Percentiles rank a stretch among this genome's conserved stretches.
Conservation (phyloP, 1,140 invertebrate species). For the Dolichoris vasculosae region DNA sequence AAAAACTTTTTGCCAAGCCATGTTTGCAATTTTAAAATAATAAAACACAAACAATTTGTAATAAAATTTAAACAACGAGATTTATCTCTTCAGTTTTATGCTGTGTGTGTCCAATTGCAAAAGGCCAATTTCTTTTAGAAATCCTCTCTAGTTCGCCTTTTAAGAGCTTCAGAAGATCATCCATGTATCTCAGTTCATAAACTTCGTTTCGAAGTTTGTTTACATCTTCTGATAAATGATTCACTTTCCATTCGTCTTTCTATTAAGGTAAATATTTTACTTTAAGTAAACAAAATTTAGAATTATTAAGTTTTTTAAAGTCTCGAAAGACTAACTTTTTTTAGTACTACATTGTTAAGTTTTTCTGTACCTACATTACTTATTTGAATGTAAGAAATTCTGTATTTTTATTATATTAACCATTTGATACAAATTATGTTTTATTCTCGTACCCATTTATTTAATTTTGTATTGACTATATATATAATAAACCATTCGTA, state of each 20-base stretch:
- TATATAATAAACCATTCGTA: constrained; percentile 41
- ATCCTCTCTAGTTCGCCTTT: constrained; percentile 68
- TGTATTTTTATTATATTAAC: constrained; percentile 43
- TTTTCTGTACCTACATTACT: constrained; percentile 25
- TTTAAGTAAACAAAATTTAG: constrained; percentile 32
- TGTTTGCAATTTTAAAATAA: constrained; percentile 26
- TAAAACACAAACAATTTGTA: constrained; percentile 38
- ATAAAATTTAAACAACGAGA: constrained; percentile 64
- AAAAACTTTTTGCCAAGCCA: constrained; percentile 29
- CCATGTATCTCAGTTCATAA: constrained; percentile 67
- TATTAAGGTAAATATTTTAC: constrained; percentile 50
- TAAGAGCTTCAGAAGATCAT: constrained; percentile 69
- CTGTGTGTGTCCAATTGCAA: constrained; percentile 61
- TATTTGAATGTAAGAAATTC: not conserved
- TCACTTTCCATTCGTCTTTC: constrained; percentile 64
- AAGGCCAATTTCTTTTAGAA: constrained; percentile 70
- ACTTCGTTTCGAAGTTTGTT: constrained; percentile 64
- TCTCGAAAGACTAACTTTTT: not conserved
- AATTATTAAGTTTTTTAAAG: constrained; percentile 9
- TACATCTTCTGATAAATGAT: constrained; percentile 60
- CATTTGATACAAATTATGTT: constrained; percentile 17
- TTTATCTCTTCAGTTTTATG: constrained; percentile 65
- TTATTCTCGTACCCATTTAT: constrained; percentile 33
- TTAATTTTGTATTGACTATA: constrained; percentile 45
- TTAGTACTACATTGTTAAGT: constrained; percentile 26